Evolutionary conservation across 2,888 invertebrate genomes (phyloP), one percentile per base, ranked within the genome.

Genomic region (Diaprepes abbreviatus): DNA sequence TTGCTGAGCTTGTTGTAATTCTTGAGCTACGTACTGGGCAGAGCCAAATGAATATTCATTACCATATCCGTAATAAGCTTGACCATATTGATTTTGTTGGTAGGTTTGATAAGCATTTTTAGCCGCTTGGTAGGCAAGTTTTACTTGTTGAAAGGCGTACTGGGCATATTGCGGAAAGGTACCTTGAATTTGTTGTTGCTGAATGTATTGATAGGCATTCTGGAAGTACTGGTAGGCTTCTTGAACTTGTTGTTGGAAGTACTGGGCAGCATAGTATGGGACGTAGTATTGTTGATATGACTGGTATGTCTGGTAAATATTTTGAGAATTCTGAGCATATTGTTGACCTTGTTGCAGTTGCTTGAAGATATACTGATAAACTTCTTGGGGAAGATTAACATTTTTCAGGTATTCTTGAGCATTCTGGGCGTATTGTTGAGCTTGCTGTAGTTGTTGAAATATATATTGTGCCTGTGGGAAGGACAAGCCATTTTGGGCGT

Each of bases 211-310:
- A 28, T 68, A 68, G 31, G 40, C 68, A 19, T 45, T 55, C 24
- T 68, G 55, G 57, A 68, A 68, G 38, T 57, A 68, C 3, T 62
- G 55, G 48, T 38, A 62, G 19, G 50, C 68, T 48, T 68, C 31
- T 28, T 55, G 54, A 1, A 43, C 38, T 45, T 60, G 43, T 19
- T 52, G 58, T 6, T 9, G 10, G 31, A 54, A 60, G 35, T 60
- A 52, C 17, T 68, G 45, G 7, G 31, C 55, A 50, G 33, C 45
- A 19, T 68, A 62, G 24, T 52, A 63, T 6, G 59, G 60, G 21
- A 60, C 14, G 24, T 58, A 58, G 43, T 57, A 33, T 31, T 66
- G 66, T 17, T 66, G 31, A 14, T 40, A 28, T 3, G 31, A 24
- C 16, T 54, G 16, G 40, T 48, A 60, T 1, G n/a, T 7, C 12